phyloP scores from a whole-genome alignment of 2,797 vertebrate genomes.

The Poecile montanus region DNA sequence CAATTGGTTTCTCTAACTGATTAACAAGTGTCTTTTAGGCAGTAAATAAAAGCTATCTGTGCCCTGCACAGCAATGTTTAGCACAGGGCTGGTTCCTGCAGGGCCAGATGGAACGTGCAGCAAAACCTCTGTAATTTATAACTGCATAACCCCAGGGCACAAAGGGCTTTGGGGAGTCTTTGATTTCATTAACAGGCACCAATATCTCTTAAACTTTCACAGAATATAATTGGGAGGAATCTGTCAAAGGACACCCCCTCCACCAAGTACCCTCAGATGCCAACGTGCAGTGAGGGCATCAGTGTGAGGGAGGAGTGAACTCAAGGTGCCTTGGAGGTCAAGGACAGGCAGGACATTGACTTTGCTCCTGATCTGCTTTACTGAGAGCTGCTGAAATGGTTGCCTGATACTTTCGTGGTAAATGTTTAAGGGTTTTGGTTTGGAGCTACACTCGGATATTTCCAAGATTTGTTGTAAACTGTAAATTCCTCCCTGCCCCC shows the following conservation, averaged over 20 bases:
- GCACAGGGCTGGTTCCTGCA: background rate
- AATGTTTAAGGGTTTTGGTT: background rate
- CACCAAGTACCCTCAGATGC: background rate
- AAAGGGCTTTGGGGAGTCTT: background rate
- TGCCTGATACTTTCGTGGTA: background rate
- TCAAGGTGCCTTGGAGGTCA: background rate
- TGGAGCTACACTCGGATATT: background rate
- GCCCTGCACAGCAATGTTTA: background rate
- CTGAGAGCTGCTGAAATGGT: background rate
- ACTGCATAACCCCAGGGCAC: background rate
- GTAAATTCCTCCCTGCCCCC: background rate
- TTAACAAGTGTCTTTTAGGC: constrained; percentile 52
- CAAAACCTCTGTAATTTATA: background rate
- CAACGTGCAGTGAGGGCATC: background rate
- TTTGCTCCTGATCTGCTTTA: background rate
- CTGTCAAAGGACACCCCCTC: background rate
- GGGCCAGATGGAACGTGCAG: background rate
- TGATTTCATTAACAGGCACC: background rate
- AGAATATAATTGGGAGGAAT: background rate
- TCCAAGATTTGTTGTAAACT: background rate
- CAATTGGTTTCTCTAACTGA: constrained; percentile 41
- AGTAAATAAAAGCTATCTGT: constrained; percentile 38
- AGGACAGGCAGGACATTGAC: background rate
- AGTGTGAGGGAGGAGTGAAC: background rate
- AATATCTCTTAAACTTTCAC: background rate